A percentile compares a stretch with the other conserved stretches of the same genome.
These are phyloP conservation scores for Heliangelus exortis DNA, from an alignment of 2,797 vertebrate genomes.

Conservation along the genomic window DNA sequence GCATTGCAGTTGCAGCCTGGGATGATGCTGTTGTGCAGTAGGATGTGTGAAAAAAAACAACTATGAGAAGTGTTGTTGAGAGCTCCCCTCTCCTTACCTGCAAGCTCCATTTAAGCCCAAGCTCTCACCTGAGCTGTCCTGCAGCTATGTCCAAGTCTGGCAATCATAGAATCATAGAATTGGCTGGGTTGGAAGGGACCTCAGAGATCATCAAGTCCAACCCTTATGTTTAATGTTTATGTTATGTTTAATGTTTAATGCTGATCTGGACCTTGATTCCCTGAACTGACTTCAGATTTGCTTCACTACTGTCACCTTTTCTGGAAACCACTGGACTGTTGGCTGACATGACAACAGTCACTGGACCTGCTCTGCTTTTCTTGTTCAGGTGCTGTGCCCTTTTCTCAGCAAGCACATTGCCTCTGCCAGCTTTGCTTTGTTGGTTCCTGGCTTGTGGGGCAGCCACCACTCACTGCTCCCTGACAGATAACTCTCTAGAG, in stretches of 20 bases:
- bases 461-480: not conserved
- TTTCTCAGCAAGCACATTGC: not conserved
- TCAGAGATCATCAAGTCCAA: too few relatives aligned
- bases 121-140: not conserved
- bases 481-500: not conserved
- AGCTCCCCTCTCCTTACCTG: not conserved
- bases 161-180: too few relatives aligned
- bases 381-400: not conserved
- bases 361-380: not conserved
- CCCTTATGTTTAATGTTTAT: too few relatives aligned
- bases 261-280: not conserved
- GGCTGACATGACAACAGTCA: not conserved
- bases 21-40: not conserved
- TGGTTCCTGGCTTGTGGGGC: not conserved
- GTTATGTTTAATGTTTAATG: accelerated
- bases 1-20: not conserved
- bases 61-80: not conserved
- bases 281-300: not conserved
- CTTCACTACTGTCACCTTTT: not conserved
- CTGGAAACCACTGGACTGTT: not conserved
- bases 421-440: not conserved
- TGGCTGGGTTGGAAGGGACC: too few relatives aligned
- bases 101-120: not conserved
- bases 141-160: accelerated
- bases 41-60: not conserved